These are phyloP conservation scores for Halocaridina rubra DNA, from an alignment of 2,888 invertebrate species.

Conservation along the genomic window DNA sequence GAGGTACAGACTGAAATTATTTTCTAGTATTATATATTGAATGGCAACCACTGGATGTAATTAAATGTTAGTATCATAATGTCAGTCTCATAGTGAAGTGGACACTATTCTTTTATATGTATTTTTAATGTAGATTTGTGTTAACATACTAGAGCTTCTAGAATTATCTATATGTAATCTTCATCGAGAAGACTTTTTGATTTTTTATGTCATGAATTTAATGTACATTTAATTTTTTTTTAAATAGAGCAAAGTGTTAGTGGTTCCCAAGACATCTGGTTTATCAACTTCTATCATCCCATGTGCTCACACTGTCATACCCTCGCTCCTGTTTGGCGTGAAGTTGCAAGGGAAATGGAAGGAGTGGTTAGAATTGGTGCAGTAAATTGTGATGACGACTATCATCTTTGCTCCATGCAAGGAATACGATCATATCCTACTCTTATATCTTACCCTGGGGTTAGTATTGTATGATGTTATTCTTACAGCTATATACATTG, in stretches of 20 bases:
- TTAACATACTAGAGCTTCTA: too few species aligned
- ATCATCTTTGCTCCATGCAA: conserved; percentile 80
- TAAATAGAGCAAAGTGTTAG: conserved; percentile 72
- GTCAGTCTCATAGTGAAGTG: too few species aligned
- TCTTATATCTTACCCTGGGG: conserved; percentile 77
- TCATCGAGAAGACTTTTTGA: too few species aligned
- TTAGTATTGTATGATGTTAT: conserved; percentile 66
- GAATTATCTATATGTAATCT: too few species aligned
- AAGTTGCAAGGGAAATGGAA: conserved; percentile 80
- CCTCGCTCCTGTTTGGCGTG: conserved; percentile 85
- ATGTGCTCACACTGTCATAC: conserved; percentile 87
- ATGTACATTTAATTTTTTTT: conserved; percentile 19
- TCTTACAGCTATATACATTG: too few species aligned
- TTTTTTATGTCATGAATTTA: too few species aligned
- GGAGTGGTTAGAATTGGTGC: conserved; percentile 85
- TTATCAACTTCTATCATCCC: conserved; percentile 79
- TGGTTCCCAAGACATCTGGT: conserved; percentile 78
- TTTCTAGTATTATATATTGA: too few species aligned
- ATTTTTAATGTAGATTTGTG: too few species aligned
- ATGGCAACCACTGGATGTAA: too few species aligned
- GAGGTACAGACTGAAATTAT: too few species aligned
- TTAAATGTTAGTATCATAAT: too few species aligned
- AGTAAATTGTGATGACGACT: conserved; percentile 89
- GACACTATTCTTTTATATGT: too few species aligned
- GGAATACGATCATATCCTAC: conserved; percentile 82